Conservation (phyloP, 2,888 invertebrate genomes). For the Kuschelorhynchus macadamiae region DNA sequence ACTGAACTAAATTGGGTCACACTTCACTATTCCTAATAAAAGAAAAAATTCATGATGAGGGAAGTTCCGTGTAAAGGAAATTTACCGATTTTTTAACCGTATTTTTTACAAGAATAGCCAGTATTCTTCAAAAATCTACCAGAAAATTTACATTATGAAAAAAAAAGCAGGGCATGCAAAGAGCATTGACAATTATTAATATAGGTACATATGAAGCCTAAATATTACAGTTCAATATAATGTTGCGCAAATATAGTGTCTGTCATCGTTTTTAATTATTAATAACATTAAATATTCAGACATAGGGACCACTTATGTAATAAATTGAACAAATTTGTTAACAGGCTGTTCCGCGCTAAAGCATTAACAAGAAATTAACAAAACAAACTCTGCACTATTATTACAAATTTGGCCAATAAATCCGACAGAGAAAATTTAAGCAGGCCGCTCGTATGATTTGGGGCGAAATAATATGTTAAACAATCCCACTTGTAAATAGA, state of each 20-base stretch:
- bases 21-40: too few species aligned
- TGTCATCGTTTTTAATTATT: conserved; percentile 5
- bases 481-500: conserved; percentile 18
- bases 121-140: not conserved
- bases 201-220: too few species aligned
- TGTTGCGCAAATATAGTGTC: not conserved
- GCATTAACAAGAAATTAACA: conserved; percentile 46
- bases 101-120: not conserved
- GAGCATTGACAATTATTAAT: too few species aligned
- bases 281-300: conserved; percentile 24
- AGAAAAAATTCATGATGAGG: too few species aligned
- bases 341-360: conserved; percentile 34
- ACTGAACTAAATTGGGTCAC: too few species aligned
- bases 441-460: conserved; percentile 13
- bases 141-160: too few species aligned
- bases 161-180: too few species aligned
- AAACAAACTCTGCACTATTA: conserved; percentile 45
- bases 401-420: conserved; percentile 49
- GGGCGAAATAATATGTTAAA: conserved; percentile 28
- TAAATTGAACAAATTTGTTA: conserved; percentile 46
- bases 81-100: too few species aligned
- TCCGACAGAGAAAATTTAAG: conserved; percentile 21
- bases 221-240: too few species aligned
- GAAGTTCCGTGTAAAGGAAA: too few species aligned
- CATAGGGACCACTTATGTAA: conserved; percentile 36